Conservation (phyloP, 1,140 invertebrate genomes). For the Lineus longissimus region DNA sequence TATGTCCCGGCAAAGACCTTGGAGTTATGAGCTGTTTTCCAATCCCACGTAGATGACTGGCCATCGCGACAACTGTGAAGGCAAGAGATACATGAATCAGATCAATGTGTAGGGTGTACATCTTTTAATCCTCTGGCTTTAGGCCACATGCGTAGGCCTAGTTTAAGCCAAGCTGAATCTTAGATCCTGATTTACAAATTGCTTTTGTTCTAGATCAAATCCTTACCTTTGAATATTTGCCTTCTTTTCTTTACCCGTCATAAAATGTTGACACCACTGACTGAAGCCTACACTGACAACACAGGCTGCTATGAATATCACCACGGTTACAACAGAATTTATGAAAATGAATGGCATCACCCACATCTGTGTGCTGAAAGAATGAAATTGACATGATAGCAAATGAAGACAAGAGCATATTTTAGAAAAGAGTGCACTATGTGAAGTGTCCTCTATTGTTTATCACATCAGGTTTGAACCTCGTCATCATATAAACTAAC, state of each 20-base stretch:
- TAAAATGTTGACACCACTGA: slow-evolving; percentile 21
- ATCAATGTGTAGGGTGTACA: too few species aligned
- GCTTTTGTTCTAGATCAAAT: too few species aligned
- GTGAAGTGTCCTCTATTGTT: not conserved
- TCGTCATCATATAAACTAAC: not conserved
- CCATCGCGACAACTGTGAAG: too few species aligned
- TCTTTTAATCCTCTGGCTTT: too few species aligned
- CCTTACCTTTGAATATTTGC: not conserved
- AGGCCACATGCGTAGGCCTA: too few species aligned
- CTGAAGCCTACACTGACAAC: slow-evolving; percentile 32
- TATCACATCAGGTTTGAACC: not conserved
- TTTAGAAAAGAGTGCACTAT: not conserved
- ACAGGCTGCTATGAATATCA: slow-evolving; percentile 26
- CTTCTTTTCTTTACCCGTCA: not conserved
- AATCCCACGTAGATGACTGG: too few species aligned
- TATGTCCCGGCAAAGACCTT: too few species aligned
- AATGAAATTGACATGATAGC: not conserved
- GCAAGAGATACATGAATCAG: too few species aligned
- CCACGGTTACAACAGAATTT: slow-evolving; percentile 21
- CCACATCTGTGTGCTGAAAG: slow-evolving; percentile 36
- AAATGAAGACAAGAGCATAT: not conserved
- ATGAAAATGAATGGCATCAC: slow-evolving; percentile 35
- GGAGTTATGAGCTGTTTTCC: too few species aligned
- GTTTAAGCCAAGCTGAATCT: too few species aligned
- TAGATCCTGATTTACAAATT: too few species aligned